Percentiles rank a stretch among this genome's conserved stretches.
Evolutionary conservation across 1,140 invertebrate genomes (phyloP).

Genomic region (Tribolium castaneum): DNA sequence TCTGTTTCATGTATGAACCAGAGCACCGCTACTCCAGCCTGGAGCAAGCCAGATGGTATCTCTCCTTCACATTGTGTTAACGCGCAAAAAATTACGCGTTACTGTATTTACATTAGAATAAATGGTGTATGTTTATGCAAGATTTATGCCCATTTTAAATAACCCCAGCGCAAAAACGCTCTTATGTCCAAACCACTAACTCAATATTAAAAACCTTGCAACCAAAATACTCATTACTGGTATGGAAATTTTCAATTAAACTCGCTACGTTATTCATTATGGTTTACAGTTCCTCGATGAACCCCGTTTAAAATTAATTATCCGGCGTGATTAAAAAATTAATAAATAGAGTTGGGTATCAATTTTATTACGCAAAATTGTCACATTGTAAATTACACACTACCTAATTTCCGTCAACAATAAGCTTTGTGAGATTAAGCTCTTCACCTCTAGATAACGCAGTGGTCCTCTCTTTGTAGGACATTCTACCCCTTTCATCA

Average conservation of each 20-base stretch:
- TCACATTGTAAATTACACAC: conserved; percentile 7
- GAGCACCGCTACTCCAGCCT: neutral
- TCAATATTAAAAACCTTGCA: conserved; percentile 14
- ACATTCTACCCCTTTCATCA: conserved; percentile 13
- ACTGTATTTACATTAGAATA: conserved; percentile 24
- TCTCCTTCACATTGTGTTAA: conserved; percentile 9
- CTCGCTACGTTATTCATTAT: neutral
- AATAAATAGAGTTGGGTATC: neutral
- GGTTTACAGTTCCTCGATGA: conserved; percentile 7
- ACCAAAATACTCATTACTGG: neutral
- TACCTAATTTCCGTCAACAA: conserved; percentile 11
- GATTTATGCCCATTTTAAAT: conserved; percentile 9
- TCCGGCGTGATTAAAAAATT: neutral
- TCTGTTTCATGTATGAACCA: neutral
- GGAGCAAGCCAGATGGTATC: conserved; percentile 12
- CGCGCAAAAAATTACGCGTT: conserved; percentile 19
- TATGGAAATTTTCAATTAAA: conserved; percentile 2
- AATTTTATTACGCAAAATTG: neutral
- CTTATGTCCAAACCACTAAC: neutral
- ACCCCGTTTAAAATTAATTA: neutral
- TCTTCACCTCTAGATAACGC: conserved; percentile 6
- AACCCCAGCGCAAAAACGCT: neutral
- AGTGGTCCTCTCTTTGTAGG: neutral
- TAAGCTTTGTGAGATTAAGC: conserved; percentile 12
- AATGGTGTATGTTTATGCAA: conserved; percentile 15